A percentile compares a stretch with the other conserved stretches of the same genome.
These are phyloP conservation scores for Acrobasis repandana DNA, from an alignment of 2,888 invertebrate species.

Conservation along the genomic window DNA sequence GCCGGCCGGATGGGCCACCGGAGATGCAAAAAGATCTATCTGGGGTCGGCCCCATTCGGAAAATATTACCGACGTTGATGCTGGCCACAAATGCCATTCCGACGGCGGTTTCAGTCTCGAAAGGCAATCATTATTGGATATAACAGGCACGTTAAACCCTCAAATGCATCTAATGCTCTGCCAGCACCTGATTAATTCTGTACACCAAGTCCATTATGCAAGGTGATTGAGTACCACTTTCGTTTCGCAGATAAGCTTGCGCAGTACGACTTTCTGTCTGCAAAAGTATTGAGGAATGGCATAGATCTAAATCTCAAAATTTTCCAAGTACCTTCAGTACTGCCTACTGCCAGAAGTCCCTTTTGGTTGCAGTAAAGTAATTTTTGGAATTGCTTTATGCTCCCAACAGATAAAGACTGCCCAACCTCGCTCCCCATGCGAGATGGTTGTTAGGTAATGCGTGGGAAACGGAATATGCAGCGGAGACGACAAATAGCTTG, in stretches of 20 bases:
- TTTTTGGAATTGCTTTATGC: slow-evolving; percentile 29
- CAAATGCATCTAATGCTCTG: not conserved
- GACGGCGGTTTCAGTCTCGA: slow-evolving; percentile 8
- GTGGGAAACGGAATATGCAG: slow-evolving; percentile 26
- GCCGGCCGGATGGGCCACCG: slow-evolving; percentile 25
- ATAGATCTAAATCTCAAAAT: slow-evolving; percentile 22
- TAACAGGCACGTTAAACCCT: not conserved
- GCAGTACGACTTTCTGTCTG: slow-evolving; percentile 19
- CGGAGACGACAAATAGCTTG: not conserved
- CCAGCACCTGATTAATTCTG: not conserved
- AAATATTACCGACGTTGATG: not conserved
- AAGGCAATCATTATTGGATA: not conserved
- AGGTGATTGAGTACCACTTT: slow-evolving; percentile 41
- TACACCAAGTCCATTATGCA: slow-evolving; percentile 24
- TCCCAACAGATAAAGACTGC: slow-evolving; percentile 30
- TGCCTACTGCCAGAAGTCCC: slow-evolving; percentile 11
- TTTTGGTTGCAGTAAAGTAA: slow-evolving; percentile 32
- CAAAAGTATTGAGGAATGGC: slow-evolving; percentile 13
- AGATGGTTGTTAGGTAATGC: slow-evolving; percentile 28
- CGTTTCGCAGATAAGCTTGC: slow-evolving; percentile 32
- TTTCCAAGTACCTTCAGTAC: slow-evolving; percentile 23
- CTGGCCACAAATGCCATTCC: slow-evolving; percentile 13
- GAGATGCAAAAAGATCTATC: slow-evolving; percentile 20
- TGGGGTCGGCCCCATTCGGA: not conserved
- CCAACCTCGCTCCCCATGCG: slow-evolving; percentile 37